Base-by-base conservation (phyloP, 2,113 vertebrate species). In the Brachirus orientalis region DNA sequence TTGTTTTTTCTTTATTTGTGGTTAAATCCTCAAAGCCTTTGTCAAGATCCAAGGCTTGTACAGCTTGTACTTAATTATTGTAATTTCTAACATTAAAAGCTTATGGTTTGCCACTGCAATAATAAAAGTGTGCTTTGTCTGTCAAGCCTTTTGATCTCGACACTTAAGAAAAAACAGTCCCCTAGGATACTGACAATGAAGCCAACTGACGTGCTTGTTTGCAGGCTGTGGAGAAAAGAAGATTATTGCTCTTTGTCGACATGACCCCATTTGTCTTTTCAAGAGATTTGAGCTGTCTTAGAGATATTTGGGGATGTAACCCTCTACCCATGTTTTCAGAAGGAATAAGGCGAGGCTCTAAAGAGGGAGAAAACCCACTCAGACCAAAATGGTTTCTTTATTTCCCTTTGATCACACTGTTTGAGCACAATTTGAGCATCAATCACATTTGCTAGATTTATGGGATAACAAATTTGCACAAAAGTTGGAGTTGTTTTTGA, bases 71-170 rank as follows among this genome's bases (percentile, higher is more conserved):
- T 82, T 90, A 92, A 91, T 92, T 87, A 92, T 79, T 86, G 68
- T 89, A 90, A 92, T 92, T 87, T 84, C 72, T 76, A 81, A 90
- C 85, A 89, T 90, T 90, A 90, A 91, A 91, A 88, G 82, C 86
- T 77, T 79, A 89, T 81, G 77, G 79, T 71, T 69, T 87, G 79
- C 76, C 69, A 68, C 66, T 69, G 79, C 83, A 84, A 88, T 82
- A 86, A 86, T 75, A 86, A 88, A 87, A 77, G 72, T 35, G 58
- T 82, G 85, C 84, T 88, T 90, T 89, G 86, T 88, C 85, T 89
- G 80, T 85, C 79, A 79, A 71, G 59, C 72, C 86, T 80, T 92
- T 94, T 94, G 90, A 94, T 92, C 85, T 87, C 77, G 80, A 91
- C 91, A 88, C 86, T 88, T 91, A 71, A 80, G 6, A 28, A 87